A percentile compares a stretch with the other conserved stretches of the same genome.
Conservation (phyloP, 2,888 invertebrate genomes). For the Rhingia campestris region DNA sequence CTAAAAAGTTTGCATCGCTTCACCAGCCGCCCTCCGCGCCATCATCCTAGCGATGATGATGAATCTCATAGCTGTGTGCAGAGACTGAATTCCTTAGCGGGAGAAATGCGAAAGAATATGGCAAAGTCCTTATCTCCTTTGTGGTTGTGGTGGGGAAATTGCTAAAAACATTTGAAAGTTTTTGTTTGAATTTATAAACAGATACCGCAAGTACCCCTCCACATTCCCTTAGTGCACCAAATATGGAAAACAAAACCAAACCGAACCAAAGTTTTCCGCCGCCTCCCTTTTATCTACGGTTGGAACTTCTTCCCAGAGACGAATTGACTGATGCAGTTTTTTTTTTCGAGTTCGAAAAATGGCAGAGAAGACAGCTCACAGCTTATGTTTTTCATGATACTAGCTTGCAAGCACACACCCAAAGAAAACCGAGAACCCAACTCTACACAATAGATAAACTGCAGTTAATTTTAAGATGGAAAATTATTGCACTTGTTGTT, state of each 20-base stretch:
- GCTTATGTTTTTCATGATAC: slow-evolving; percentile 58
- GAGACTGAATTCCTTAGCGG: neutral
- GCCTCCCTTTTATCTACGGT: slow-evolving; percentile 35
- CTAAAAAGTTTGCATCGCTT: slow-evolving; percentile 36
- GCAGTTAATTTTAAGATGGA: slow-evolving; percentile 72
- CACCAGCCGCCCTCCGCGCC: neutral
- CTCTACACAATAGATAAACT: slow-evolving; percentile 61
- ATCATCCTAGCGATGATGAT: neutral
- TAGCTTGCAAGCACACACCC: slow-evolving; percentile 31
- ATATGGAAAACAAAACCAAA: slow-evolving; percentile 40
- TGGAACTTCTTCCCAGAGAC: slow-evolving; percentile 44
- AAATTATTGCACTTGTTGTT: slow-evolving; percentile 61
- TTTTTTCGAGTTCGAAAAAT: slow-evolving; percentile 10
- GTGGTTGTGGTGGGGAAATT: slow-evolving; percentile 46
- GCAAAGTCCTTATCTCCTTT: slow-evolving; percentile 61
- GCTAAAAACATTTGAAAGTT: slow-evolving; percentile 71
- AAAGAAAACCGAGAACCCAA: neutral
- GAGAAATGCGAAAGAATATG: slow-evolving; percentile 4
- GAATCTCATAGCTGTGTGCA: slow-evolving; percentile 30
- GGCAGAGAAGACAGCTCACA: slow-evolving; percentile 3
- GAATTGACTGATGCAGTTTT: slow-evolving; percentile 73
- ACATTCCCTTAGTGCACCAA: neutral
- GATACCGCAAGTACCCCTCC: slow-evolving; percentile 37
- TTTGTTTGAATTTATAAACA: slow-evolving; percentile 74
- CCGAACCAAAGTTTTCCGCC: slow-evolving; percentile 31